These are phyloP conservation scores for Pammene fasciana DNA, from an alignment of 2,888 invertebrate species.

Conservation along the genomic window DNA sequence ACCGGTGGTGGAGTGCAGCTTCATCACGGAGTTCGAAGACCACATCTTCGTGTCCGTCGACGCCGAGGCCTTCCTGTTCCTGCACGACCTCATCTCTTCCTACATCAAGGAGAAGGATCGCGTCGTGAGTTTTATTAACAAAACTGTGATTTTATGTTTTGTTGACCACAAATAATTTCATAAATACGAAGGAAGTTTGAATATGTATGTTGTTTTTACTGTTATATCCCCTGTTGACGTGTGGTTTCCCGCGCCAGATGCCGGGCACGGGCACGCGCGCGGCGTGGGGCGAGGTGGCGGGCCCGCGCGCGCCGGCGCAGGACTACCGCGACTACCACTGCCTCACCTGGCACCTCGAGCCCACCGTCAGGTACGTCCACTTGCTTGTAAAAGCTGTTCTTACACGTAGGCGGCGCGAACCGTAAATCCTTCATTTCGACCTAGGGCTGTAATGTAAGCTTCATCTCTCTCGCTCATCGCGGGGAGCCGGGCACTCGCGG, in stretches of 20 bases:
- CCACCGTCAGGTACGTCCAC: slow-evolving; percentile 88
- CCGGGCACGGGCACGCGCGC: slow-evolving; percentile 53
- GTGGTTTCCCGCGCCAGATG: slow-evolving; percentile 52
- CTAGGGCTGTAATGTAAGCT: too few species aligned
- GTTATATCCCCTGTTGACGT: not conserved
- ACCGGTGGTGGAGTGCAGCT: slow-evolving; percentile 96
- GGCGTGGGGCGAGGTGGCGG: slow-evolving; percentile 49
- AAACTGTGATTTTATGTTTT: too few species aligned
- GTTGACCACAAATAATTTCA: too few species aligned
- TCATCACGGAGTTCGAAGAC: slow-evolving; percentile 99
- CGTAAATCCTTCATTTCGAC: too few species aligned
- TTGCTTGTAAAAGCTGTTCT: too few species aligned
- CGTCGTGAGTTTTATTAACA: slow-evolving; percentile 80
- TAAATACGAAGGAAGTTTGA: not conserved
- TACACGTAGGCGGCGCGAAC: too few species aligned
- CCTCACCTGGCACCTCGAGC: slow-evolving; percentile 98
- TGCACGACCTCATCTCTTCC: slow-evolving; percentile 97
- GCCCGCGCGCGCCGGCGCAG: slow-evolving; percentile 69
- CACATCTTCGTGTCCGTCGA: slow-evolving; percentile 99
- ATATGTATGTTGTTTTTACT: too few species aligned
- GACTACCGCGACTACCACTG: slow-evolving; percentile 97
- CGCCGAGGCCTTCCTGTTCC: slow-evolving; percentile 98
- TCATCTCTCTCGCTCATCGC: too few species aligned
- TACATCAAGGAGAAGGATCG: slow-evolving; percentile 97
- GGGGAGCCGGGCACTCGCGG: too few species aligned